Percentiles rank a stretch among this genome's conserved stretches.
Evolutionary conservation across 1,140 invertebrate genomes (phyloP).

Genomic region (Brachionus asplanchnoidis): DNA sequence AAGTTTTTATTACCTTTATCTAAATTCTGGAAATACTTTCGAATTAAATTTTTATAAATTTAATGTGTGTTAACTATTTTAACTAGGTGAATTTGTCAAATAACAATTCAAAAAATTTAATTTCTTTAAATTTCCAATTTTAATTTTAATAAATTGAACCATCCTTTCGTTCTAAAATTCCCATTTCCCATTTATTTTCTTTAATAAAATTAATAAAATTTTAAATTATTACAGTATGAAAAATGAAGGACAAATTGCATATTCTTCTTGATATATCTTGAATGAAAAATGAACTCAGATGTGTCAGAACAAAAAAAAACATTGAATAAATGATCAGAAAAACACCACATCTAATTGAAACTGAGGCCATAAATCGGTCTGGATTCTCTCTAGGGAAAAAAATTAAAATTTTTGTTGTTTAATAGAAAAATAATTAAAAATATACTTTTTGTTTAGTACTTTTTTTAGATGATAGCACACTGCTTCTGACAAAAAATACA

Average conservation of each 20-base stretch:
- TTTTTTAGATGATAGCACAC: background rate
- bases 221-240: background rate
- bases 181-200: too few relatives aligned
- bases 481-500: constrained; percentile 65
- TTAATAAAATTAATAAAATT: too few relatives aligned
- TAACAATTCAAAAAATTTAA: too few relatives aligned
- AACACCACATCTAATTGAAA: background rate
- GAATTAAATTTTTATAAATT: too few relatives aligned
- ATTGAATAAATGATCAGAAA: background rate
- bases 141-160: too few relatives aligned
- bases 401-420: background rate
- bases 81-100: too few relatives aligned
- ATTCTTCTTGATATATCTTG: constrained; percentile 23
- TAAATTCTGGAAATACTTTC: too few relatives aligned
- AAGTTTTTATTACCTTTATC: too few relatives aligned
- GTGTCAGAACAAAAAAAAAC: background rate
- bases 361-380: background rate
- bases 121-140: too few relatives aligned
- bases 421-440: background rate
- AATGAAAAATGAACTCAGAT: background rate
- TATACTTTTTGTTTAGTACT: background rate
- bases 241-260: background rate
- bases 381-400: background rate
- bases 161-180: too few relatives aligned
- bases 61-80: too few relatives aligned